A percentile compares a stretch with the other conserved stretches of the same genome.
These are phyloP conservation scores for Lamellibrachia columna DNA, from an alignment of 2,888 invertebrate genomes.

Conservation along the genomic window DNA sequence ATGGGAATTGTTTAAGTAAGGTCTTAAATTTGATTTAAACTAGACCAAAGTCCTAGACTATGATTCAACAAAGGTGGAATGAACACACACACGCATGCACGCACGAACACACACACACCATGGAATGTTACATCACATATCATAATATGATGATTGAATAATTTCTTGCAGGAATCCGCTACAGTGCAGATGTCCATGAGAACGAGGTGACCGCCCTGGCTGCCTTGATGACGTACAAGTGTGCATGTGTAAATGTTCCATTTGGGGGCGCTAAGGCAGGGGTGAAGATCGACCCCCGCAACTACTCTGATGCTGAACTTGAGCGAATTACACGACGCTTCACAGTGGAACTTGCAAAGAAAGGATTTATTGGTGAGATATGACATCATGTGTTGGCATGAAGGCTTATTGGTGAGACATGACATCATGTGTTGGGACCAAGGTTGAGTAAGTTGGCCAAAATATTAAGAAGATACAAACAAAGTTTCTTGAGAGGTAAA, in stretches of 20 bases:
- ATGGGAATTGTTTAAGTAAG: too few relatives aligned
- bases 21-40: too few relatives aligned
- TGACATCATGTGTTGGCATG: neutral
- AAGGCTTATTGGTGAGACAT: slow-evolving; percentile 82
- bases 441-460: neutral
- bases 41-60: too few relatives aligned
- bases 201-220: slow-evolving; percentile 97
- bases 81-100: too few relatives aligned
- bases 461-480: too few relatives aligned
- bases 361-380: slow-evolving; percentile 85
- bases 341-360: slow-evolving; percentile 94
- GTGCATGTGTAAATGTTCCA: slow-evolving; percentile 98
- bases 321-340: slow-evolving; percentile 96
- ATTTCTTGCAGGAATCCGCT: slow-evolving; percentile 84
- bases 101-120: neutral
- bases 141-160: neutral
- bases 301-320: slow-evolving; percentile 89
- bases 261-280: slow-evolving; percentile 95
- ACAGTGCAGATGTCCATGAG: slow-evolving; percentile 87
- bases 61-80: too few relatives aligned
- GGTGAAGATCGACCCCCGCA: slow-evolving; percentile 92
- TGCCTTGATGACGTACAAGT: slow-evolving; percentile 98
- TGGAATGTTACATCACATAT: too few relatives aligned
- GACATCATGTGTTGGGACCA: neutral
- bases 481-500: too few relatives aligned